Percentiles rank a stretch among this genome's conserved stretches.
phyloP scores from a whole-genome alignment of 2,797 vertebrate genomes.

The Crenuchus spilurus region DNA sequence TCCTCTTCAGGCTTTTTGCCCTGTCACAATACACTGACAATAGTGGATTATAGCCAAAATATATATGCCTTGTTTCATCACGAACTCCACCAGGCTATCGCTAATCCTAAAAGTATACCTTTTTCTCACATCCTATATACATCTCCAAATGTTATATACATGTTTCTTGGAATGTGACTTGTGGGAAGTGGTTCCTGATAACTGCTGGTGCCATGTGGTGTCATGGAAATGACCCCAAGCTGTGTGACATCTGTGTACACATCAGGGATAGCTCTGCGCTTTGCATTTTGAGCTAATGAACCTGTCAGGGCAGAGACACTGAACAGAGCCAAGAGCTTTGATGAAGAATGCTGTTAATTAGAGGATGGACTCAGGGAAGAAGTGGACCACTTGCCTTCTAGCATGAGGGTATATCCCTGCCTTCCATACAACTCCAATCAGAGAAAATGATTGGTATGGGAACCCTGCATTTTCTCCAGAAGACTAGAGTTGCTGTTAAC shows the following conservation, averaged over 20 bases:
- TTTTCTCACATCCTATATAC: conserved; percentile 8
- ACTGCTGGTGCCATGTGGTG: conserved; percentile 23
- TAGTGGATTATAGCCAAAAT: conserved; percentile 49
- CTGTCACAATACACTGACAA: conserved; percentile 20
- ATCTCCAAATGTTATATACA: not conserved
- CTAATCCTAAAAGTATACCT: conserved; percentile 5
- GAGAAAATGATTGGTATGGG: conserved; percentile 10
- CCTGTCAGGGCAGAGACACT: conserved; percentile 31
- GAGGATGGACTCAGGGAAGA: conserved; percentile 25
- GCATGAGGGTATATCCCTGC: not conserved
- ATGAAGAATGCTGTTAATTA: conserved; percentile 54
- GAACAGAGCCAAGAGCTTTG: conserved; percentile 37
- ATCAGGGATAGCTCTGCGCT: conserved; percentile 21
- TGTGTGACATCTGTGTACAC: conserved; percentile 31
- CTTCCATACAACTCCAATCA: conserved; percentile 5
- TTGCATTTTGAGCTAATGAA: conserved; percentile 45
- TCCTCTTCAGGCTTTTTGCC: conserved; percentile 10
- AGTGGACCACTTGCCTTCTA: conserved; percentile 1
- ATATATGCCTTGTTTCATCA: conserved; percentile 40
- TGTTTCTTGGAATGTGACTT: conserved; percentile 20
- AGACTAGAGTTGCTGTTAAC: not conserved
- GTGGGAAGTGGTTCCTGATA: conserved; percentile 36
- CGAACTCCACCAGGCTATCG: conserved; percentile 14
- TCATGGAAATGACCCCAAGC: conserved; percentile 42
- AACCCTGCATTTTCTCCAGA: conserved; percentile 13